Base-by-base conservation (phyloP, 2,113 vertebrate species). In the Sinocyclocheilus anophthalmus region DNA sequence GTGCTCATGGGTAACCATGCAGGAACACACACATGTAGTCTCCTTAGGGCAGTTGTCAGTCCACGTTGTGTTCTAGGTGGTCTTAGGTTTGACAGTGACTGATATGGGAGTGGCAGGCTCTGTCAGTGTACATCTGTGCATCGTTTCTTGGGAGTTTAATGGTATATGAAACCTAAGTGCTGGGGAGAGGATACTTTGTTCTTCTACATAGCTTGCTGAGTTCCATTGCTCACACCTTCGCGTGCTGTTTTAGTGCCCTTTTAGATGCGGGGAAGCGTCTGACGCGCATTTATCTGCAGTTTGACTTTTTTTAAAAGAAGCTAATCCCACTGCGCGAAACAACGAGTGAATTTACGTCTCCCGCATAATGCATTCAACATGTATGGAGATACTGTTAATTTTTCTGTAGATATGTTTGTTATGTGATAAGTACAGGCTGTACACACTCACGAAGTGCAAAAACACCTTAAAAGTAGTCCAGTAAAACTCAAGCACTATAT, bases 11-110 rank as follows among this genome's bases (percentile, higher is more conserved):
- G 18, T 37, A 73, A 86, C 78, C 61, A 78, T 24, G 42, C 33
- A 76, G 37, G 37, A 5, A 50, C 65, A 82, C 3, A 3, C 73
- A 78, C 48, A 55, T 16, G 18, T 33, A 59, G 33, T 73, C 67
- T 83, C 63, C 76, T 70, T 53, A 24, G 67, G 69, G 67, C 30
- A 57, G 42, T 55, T 73, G 63, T 83, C 81, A 72, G 13, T 83
- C 81, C 16, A 67, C 6, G 26, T n/a, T 69, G 42, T 30, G 67
- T 50, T 83, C 50, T 72, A 55, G 67, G 67, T 73, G 50, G 50
- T 84, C 67, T 84, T 30, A 16, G 30, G 12, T 55, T 81, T 84
- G 81, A 84, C 81, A 59, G 33, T 84, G 81, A 84, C 33, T 84
- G 81, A 84, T 26, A 42, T 22, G 26, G 69, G 50, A 59, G 26